Evolutionary conservation across 2,113 vertebrate genomes (phyloP), one percentile per base, ranked within the genome.

Genomic region (Bubo scandiacus): DNA sequence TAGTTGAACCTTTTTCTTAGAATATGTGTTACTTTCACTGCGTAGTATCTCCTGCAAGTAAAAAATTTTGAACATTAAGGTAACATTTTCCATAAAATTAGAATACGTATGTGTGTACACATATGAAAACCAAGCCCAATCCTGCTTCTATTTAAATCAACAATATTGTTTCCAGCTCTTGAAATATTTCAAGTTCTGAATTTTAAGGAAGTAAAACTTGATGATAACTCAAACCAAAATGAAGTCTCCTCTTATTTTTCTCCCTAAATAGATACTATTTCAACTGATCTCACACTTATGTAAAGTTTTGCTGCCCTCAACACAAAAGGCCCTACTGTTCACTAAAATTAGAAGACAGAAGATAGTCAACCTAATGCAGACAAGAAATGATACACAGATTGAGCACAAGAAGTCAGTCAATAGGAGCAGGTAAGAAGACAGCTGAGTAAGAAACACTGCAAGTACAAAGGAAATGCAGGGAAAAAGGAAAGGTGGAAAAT

Each of bases 21-120:
- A 94, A 81, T 51, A 58, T 61, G 84, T 7, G 63, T 49, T 36
- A 93, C 73, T 79, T 91, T 88, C 43, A 86, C n/a, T 74, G 70
- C 9, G 5, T 81, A 91, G 90, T 49, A 63, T 85, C 59, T 87
- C 77, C 97, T 96, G 84, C 38, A 94, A 97, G 93, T 74, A 27
- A 94, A 72, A 83, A 20, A 20, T 22, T 65, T 52, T 70, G 15
- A 87, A 65, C 11, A n/a, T 61, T 49, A 70, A 90, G n/a, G 49
- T 58, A 51, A n/a, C 29, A 43, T 29, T 30, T 74, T 68, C 27
- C 38, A 79, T 38, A 45, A 51, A 43, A 92, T 26, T 40, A 43
- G 18, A 68, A 26, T 30, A 40, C 7, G 8, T n/a, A 36, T 15
- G 11, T 22, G 27, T 36, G 15, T 14, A 42, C 32, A 72, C 5